Percentiles rank a stretch among this genome's conserved stretches.
Evolutionary conservation across 2,113 vertebrate genomes (phyloP).

Genomic region (Burhinus oedicnemus): DNA sequence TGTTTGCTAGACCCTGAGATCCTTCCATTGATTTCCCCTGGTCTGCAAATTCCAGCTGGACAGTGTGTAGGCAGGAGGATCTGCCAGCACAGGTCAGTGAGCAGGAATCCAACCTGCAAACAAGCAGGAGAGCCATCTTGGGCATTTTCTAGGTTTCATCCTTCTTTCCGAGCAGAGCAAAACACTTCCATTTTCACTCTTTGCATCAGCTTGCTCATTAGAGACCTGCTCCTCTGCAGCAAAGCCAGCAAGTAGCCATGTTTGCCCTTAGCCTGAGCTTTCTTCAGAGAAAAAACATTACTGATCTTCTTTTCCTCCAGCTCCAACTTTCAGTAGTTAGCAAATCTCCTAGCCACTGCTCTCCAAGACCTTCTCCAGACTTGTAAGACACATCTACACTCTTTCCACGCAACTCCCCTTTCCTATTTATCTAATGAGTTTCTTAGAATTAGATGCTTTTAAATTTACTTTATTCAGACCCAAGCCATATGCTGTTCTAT

Average conservation of each 20-base stretch:
- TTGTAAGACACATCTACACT: not conserved
- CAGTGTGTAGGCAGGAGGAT: not conserved
- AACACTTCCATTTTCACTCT: not conserved
- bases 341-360: not conserved
- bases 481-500: accelerated
- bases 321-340: not conserved
- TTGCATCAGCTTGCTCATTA: not conserved
- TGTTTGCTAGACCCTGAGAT: not conserved
- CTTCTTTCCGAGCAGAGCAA: not conserved
- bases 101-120: not conserved
- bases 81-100: not conserved
- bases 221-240: not conserved
- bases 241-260: not conserved
- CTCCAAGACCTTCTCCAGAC: not conserved
- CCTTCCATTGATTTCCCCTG: not conserved
- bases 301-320: not conserved
- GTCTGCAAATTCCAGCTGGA: not conserved
- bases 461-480: not conserved
- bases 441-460: not conserved
- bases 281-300: not conserved
- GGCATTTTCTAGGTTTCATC: not conserved
- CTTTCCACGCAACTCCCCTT: not conserved
- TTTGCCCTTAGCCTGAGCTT: not conserved
- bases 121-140: too few species aligned
- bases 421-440: not conserved